A percentile compares a stretch with the other conserved stretches of the same genome.
Evolutionary conservation across 2,888 invertebrate genomes (phyloP).

Genomic region (Mycalesis mineus): DNA sequence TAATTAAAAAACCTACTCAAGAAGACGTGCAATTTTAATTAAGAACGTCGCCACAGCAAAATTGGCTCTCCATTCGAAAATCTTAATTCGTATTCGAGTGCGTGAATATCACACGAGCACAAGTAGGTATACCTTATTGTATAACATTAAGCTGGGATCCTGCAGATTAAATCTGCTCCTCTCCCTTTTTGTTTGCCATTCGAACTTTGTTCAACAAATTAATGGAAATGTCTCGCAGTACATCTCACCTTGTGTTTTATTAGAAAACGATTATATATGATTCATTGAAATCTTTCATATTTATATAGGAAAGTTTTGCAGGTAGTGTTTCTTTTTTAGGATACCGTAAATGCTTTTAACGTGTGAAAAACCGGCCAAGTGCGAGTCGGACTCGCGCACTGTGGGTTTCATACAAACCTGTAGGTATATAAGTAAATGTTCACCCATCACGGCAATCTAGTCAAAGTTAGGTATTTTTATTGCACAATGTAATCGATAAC

Average conservation of each 20-base stretch:
- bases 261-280: no score
- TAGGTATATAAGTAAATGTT: no score
- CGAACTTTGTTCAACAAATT: not conserved
- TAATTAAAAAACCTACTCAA: not conserved
- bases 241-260: not conserved
- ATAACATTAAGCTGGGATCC: slow-evolving; percentile 6
- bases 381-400: no score
- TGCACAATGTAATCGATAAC: no score
- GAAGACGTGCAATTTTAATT: not conserved
- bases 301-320: no score
- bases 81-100: not conserved
- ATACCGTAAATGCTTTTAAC: no score
- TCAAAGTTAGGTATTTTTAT: no score
- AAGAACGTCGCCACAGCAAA: not conserved
- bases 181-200: slow-evolving; percentile 5
- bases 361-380: no score
- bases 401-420: no score
- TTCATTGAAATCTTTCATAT: no score
- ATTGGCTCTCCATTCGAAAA: not conserved
- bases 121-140: slow-evolving; percentile 1
- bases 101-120: not conserved
- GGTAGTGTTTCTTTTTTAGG: no score
- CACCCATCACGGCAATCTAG: no score
- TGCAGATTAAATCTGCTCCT: slow-evolving; percentile 5
- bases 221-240: not conserved